These are phyloP conservation scores for Dryobates pubescens DNA, from an alignment of 2,797 vertebrate genomes.

Conservation along the genomic window DNA sequence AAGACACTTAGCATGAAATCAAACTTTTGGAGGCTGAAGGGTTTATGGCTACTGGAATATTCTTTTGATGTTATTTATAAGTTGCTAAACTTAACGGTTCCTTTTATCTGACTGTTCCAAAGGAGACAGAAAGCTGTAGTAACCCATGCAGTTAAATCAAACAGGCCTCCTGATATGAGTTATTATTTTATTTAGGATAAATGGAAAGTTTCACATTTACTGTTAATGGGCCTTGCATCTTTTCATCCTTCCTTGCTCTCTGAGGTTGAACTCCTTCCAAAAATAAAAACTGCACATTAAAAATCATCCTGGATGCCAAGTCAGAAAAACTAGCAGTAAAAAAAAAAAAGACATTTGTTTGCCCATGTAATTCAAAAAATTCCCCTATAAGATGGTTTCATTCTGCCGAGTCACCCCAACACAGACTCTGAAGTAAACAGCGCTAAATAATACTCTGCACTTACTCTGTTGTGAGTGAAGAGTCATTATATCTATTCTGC, in stretches of 20 bases:
- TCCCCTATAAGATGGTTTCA: not conserved
- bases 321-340: not conserved
- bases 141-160: not conserved
- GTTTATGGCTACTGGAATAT: not conserved
- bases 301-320: not conserved
- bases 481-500: not conserved
- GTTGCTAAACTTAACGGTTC: not conserved
- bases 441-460: not conserved
- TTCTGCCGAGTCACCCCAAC: not conserved
- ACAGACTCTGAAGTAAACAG: not conserved
- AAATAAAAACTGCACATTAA: not conserved
- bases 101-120: not conserved
- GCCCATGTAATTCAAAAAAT: not conserved
- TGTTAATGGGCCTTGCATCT: not conserved
- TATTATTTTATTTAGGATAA: slow-evolving; percentile 20
- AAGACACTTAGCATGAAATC: not conserved
- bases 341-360: not conserved
- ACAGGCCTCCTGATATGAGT: not conserved
- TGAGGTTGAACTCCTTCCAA: not conserved
- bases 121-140: not conserved
- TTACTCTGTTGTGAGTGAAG: not conserved
- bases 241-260: not conserved
- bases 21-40: not conserved
- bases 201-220: slow-evolving; percentile 22
- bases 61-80: not conserved